These are phyloP conservation scores for Perca flavescens DNA, from an alignment of 2,113 vertebrate genomes.

Conservation along the genomic window DNA sequence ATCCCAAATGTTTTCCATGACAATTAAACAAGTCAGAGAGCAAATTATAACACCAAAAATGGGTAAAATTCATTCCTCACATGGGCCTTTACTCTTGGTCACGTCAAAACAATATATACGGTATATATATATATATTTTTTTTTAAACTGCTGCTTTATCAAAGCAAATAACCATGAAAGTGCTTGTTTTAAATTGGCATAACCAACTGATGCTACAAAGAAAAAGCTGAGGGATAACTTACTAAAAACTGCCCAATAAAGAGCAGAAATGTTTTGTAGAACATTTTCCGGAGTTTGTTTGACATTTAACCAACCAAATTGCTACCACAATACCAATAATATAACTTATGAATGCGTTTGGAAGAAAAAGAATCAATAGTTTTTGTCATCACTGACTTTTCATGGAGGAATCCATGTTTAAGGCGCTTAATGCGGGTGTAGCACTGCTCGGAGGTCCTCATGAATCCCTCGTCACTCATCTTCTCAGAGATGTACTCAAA, in stretches of 20 bases:
- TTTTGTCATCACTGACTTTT: constrained; percentile 67
- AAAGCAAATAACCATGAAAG: not conserved
- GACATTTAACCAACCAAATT: not conserved
- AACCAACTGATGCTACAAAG: not conserved
- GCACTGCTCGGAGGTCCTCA: constrained; percentile 80
- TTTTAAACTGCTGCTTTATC: too few species aligned
- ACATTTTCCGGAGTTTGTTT: not conserved
- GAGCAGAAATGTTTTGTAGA: not conserved
- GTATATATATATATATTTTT: too few species aligned
- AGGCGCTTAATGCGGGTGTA: constrained; percentile 83
- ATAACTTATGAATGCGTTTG: not conserved
- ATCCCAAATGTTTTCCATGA: not conserved
- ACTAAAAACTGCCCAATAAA: not conserved
- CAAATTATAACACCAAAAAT: not conserved
- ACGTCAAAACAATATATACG: not conserved
- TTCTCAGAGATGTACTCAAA: constrained; percentile 80
- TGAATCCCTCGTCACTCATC: constrained; percentile 73
- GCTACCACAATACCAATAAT: not conserved
- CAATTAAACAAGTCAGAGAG: not conserved
- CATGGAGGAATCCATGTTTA: constrained; percentile 79
- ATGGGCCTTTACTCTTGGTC: not conserved
- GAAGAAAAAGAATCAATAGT: not conserved
- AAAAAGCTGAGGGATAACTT: not conserved
- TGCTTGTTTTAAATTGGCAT: not conserved
- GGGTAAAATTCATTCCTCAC: not conserved